A percentile compares a stretch with the other conserved stretches of the same genome.
phyloP scores from a whole-genome alignment of 2,888 invertebrate genomes.

The Himalopsyche anomala region DNA sequence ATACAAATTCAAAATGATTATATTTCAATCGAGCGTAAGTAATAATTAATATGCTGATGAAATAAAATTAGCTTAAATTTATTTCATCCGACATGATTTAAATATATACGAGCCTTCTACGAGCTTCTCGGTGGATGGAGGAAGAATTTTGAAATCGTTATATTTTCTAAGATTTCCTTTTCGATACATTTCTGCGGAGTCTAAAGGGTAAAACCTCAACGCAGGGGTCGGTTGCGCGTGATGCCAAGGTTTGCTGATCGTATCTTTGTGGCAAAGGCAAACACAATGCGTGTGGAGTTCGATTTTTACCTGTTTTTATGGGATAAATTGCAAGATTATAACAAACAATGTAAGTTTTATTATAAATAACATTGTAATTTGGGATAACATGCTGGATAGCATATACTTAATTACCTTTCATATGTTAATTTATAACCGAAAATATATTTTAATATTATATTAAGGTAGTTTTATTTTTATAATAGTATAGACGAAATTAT shows the following conservation, averaged over 20 bases:
- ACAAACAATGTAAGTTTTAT: constrained; percentile 17
- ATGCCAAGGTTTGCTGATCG: constrained; percentile 29
- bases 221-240: constrained; percentile 3
- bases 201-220: constrained; percentile 11
- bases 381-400: constrained; percentile 2
- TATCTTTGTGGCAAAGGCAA: constrained; percentile 29
- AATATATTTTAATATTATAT: no score
- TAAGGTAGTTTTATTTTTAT: no score
- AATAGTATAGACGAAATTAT: no score
- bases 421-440: no score
- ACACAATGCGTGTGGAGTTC: constrained; percentile 15
- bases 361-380: constrained; percentile 10
- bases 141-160: no score
- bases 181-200: background rate
- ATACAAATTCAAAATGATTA: no score
- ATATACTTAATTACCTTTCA: background rate
- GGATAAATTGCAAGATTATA: constrained; percentile 19
- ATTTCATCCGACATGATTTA: no score
- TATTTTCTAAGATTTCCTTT: background rate
- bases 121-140: no score
- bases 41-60: no score
- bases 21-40: no score
- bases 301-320: constrained; percentile 25
- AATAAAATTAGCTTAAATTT: no score
- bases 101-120: no score